Conservation (phyloP, 2,888 invertebrate genomes). For the Beris chalybata region DNA sequence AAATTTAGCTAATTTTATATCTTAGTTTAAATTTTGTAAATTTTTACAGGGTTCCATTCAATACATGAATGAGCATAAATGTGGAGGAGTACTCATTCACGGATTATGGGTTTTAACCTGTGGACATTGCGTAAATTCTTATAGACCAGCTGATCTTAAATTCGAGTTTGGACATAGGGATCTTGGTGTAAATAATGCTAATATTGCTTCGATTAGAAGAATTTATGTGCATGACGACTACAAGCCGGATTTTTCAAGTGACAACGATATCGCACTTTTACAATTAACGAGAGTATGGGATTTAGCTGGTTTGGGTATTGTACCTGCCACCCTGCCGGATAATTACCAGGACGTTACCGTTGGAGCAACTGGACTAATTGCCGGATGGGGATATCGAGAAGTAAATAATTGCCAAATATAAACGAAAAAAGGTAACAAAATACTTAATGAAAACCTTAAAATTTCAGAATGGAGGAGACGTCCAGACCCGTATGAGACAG, state of each 20-base stretch:
- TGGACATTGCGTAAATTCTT: slow-evolving; percentile 51
- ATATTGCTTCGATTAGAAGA: slow-evolving; percentile 44
- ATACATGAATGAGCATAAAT: slow-evolving; percentile 44
- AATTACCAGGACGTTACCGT: slow-evolving; percentile 39
- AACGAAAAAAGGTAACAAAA: neutral
- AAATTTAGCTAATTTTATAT: no score
- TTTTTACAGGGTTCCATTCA: no score
- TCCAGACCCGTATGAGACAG: slow-evolving; percentile 52
- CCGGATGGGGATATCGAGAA: slow-evolving; percentile 51
- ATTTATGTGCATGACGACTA: slow-evolving; percentile 51
- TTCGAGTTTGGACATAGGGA: slow-evolving; percentile 47
- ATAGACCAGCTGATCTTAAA: no score
- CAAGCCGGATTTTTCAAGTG: slow-evolving; percentile 42
- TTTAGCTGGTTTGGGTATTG: no score
- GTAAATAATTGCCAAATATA: slow-evolving; percentile 38
- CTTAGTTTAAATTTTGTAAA: no score
- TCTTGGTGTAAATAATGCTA: slow-evolving; percentile 43
- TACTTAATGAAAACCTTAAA: neutral
- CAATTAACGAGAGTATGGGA: no score
- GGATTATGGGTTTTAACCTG: slow-evolving; percentile 47
- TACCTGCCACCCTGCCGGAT: slow-evolving; percentile 46
- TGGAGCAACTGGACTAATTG: slow-evolving; percentile 42
- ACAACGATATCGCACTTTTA: slow-evolving; percentile 57
- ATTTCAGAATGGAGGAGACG: slow-evolving; percentile 49
- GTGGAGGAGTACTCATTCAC: slow-evolving; percentile 47